Evolutionary conservation across 1,140 invertebrate genomes (phyloP).

Genomic region (Anthonomus grandis): DNA sequence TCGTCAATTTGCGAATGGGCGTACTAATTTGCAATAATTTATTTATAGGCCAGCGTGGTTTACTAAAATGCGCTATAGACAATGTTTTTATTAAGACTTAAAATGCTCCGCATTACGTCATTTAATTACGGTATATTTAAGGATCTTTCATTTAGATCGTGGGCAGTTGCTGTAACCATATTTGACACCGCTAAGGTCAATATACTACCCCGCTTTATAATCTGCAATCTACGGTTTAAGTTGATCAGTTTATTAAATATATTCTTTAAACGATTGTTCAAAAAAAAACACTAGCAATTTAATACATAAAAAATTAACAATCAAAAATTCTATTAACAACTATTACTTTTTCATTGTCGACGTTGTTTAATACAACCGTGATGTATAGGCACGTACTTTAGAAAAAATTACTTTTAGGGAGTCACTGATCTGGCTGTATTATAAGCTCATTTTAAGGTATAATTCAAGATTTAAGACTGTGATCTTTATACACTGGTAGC

Average conservation of each 20-base stretch:
- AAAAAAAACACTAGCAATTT: not conserved
- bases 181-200: slow-evolving; percentile 14
- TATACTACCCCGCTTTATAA: slow-evolving; percentile 10
- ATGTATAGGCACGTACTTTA: not conserved
- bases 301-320: not conserved
- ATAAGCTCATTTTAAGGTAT: not conserved
- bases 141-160: not conserved
- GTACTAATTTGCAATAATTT: too few relatives aligned
- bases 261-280: too few relatives aligned
- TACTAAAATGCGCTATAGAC: too few relatives aligned
- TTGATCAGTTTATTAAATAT: not conserved
- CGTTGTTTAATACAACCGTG: not conserved
- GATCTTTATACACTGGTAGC: not conserved
- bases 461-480: not conserved
- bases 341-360: slow-evolving; percentile 1
- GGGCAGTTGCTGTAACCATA: slow-evolving; percentile 9
- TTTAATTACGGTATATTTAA: slow-evolving; percentile 3
- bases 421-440: not conserved
- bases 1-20: too few relatives aligned
- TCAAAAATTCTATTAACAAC: slow-evolving; percentile 8
- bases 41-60: too few relatives aligned
- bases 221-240: not conserved
- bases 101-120: not conserved
- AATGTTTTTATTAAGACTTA: too few relatives aligned
- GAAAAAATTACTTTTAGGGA: slow-evolving; percentile 1